Percentiles rank a stretch among this genome's conserved stretches.
phyloP scores from a whole-genome alignment of 2,113 vertebrate genomes.

The Ameiurus melas region DNA sequence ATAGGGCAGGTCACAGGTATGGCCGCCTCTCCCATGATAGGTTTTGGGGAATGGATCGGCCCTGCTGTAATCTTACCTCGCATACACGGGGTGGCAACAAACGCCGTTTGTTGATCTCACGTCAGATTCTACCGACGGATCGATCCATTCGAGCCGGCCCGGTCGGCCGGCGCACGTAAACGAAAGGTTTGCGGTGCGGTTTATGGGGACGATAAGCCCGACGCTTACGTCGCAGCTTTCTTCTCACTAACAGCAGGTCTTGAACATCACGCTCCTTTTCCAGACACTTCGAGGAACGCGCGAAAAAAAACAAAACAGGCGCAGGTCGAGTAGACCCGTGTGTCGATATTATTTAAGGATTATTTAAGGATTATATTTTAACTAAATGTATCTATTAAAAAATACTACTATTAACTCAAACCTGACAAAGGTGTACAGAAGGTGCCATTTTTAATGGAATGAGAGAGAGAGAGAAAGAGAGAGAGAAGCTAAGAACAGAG shows the following conservation, averaged over 20 bases:
- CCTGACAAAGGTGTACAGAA: too few species aligned
- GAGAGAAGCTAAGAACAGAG: background rate
- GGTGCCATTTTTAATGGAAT: too few species aligned
- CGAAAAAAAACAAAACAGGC: too few species aligned
- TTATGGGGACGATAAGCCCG: background rate
- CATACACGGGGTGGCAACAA: constrained; percentile 60
- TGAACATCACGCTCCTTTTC: background rate
- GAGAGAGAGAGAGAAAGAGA: background rate
- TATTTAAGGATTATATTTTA: too few species aligned
- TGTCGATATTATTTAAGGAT: too few species aligned
- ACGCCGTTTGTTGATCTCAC: constrained; percentile 58
- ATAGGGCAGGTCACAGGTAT: constrained; percentile 69
- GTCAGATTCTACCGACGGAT: background rate
- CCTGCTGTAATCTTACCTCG: constrained; percentile 57
- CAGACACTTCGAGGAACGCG: too few species aligned
- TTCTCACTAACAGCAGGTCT: constrained; percentile 19
- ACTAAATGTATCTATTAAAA: too few species aligned
- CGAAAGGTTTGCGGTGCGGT: background rate
- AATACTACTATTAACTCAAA: background rate
- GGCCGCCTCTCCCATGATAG: constrained; percentile 59
- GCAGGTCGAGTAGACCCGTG: background rate
- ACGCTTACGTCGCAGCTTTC: background rate
- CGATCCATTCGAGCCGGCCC: background rate
- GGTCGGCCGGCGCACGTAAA: background rate
- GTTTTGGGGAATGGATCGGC: constrained; percentile 59